Evolutionary conservation across 2,888 invertebrate species (phyloP).

Genomic region (Pomacea canaliculata): DNA sequence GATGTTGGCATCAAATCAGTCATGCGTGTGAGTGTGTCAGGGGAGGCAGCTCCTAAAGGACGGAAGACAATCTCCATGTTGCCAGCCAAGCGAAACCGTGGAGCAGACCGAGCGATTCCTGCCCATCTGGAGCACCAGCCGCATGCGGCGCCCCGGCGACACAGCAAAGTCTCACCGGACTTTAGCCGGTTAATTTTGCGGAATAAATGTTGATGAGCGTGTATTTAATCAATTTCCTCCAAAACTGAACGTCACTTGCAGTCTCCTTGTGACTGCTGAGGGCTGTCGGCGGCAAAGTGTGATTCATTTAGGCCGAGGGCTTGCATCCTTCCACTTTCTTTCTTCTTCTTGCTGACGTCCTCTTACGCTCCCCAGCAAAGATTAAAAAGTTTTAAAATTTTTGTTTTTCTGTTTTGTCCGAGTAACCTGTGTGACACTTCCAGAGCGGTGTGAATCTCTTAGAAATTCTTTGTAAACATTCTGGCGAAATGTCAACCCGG

Average conservation of each 20-base stretch:
- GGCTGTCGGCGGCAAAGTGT: not conserved
- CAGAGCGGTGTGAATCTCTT: not conserved
- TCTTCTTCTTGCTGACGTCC: not conserved
- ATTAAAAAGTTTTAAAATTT: not conserved
- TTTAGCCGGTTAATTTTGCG: slow-evolving; percentile 14
- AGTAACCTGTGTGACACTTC: not conserved
- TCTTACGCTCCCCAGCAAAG: not conserved
- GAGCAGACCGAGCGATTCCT: slow-evolving; percentile 4
- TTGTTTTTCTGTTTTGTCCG: not conserved
- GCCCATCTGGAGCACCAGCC: slow-evolving; percentile 22
- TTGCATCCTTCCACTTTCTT: too few relatives aligned
- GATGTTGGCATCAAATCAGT: too few relatives aligned
- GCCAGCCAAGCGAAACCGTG: slow-evolving; percentile 10
- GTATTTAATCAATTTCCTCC: slow-evolving; percentile 12
- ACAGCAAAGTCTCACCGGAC: slow-evolving; percentile 11
- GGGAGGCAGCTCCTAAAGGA: too few relatives aligned
- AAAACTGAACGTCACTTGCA: slow-evolving; percentile 11
- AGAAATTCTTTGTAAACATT: not conserved
- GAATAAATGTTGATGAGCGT: slow-evolving; percentile 18
- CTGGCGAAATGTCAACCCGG: too few relatives aligned
- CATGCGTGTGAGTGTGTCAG: too few relatives aligned
- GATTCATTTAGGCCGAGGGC: too few relatives aligned
- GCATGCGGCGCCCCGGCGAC: not conserved
- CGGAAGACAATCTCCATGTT: not conserved
- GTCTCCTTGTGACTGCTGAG: not conserved